Conservation (phyloP, 1,140 invertebrate genomes). For the Venustaconcha ellipsiformis region DNA sequence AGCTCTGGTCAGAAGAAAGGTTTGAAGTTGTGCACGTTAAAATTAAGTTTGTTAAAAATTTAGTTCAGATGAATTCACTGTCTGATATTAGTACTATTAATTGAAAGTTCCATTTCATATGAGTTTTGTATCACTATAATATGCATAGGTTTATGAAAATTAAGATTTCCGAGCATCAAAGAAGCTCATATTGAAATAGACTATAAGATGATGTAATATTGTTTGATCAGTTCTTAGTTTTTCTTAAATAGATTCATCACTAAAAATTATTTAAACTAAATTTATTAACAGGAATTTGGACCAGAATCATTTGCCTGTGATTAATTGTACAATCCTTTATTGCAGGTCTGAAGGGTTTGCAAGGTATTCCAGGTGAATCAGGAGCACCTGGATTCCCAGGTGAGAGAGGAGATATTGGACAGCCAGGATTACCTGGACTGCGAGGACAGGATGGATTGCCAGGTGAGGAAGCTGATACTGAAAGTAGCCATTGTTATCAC, state of each 20-base stretch:
- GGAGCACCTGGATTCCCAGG: conserved; percentile 40
- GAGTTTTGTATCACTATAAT: too few relatives aligned
- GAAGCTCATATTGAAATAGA: neutral
- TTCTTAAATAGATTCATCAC: neutral
- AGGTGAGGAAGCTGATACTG: conserved; percentile 7
- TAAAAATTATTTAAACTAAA: conserved; percentile 2
- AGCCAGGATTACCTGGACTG: conserved; percentile 22
- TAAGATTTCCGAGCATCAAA: too few relatives aligned
- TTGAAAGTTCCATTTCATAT: too few relatives aligned
- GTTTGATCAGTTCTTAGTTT: neutral
- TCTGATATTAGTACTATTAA: too few relatives aligned
- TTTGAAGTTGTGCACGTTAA: too few relatives aligned
- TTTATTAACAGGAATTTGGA: conserved; percentile 20
- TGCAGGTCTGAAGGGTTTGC: conserved; percentile 34
- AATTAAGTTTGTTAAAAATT: too few relatives aligned
- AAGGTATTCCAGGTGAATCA: conserved; percentile 43
- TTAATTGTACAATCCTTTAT: neutral
- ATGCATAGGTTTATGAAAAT: too few relatives aligned
- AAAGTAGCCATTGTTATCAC: neutral
- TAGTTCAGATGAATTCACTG: too few relatives aligned
- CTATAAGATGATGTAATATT: neutral
- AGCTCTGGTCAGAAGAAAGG: too few relatives aligned
- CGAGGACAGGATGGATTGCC: conserved; percentile 25
- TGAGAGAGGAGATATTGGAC: conserved; percentile 30
- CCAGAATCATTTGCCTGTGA: neutral